Conservation (phyloP, 1,140 invertebrate genomes). For the Sipha flava region DNA sequence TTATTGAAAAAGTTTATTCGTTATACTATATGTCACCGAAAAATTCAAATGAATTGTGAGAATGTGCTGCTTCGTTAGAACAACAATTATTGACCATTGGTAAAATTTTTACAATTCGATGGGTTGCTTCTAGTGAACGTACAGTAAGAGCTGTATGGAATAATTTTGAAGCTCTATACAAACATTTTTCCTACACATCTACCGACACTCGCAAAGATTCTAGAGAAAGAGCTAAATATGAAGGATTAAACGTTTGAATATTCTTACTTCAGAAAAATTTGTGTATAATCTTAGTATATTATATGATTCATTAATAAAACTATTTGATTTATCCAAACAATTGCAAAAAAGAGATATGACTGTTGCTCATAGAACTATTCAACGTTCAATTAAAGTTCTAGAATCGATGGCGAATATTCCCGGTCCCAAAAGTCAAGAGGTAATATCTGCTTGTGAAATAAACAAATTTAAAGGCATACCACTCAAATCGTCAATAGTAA, state of each 20-base stretch:
- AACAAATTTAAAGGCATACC: not conserved
- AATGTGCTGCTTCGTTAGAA: not conserved
- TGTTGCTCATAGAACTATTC: not conserved
- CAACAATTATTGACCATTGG: not conserved
- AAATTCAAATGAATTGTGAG: not conserved
- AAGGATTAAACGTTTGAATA: not conserved
- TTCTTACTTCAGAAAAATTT: not conserved
- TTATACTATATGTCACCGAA: not conserved
- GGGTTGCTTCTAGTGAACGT: not conserved
- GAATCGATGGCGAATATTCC: not conserved
- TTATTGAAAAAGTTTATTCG: not conserved
- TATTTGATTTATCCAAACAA: not conserved
- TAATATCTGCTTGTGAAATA: not conserved
- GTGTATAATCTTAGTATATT: not conserved
- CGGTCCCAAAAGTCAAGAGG: not conserved
- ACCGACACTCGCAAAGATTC: not conserved
- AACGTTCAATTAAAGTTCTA: not conserved
- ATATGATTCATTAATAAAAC: not conserved
- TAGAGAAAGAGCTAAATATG: not conserved
- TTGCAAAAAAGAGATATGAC: not conserved
- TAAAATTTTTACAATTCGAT: not conserved
- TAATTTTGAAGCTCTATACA: not conserved
- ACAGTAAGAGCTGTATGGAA: not conserved
- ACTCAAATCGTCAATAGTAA: not conserved
- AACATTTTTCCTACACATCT: not conserved